Conservation (phyloP, 2,113 vertebrate genomes). For the Sturnus vulgaris region DNA sequence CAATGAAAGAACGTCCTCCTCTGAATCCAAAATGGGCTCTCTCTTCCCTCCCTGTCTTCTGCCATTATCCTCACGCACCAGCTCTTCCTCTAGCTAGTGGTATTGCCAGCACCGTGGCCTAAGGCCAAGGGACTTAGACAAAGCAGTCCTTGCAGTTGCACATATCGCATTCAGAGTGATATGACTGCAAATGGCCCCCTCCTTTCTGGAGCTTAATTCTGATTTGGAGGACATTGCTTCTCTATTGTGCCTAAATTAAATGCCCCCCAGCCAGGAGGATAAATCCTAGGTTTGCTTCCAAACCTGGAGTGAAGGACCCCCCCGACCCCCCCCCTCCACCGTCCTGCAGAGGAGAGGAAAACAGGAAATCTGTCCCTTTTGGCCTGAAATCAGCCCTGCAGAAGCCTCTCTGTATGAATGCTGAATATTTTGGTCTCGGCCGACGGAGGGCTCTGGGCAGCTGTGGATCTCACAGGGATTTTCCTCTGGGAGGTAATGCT, state of each 20-base stretch:
- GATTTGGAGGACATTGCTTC: constrained; percentile 1
- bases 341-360: constrained; percentile 53
- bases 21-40: constrained; percentile 81
- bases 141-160: constrained; percentile 72
- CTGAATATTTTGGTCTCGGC: constrained; percentile 45
- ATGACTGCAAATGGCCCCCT: constrained; percentile 63
- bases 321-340: background rate
- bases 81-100: constrained; percentile 72
- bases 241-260: constrained; percentile 28
- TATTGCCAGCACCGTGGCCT: constrained; percentile 76
- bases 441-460: constrained; percentile 58
- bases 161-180: constrained; percentile 62
- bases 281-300: constrained; percentile 17
- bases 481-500: constrained; percentile 59
- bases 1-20: constrained; percentile 46
- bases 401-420: constrained; percentile 41
- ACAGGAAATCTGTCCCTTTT: constrained; percentile 63
- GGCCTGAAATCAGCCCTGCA: constrained; percentile 54
- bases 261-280: background rate
- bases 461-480: constrained; percentile 62
- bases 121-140: constrained; percentile 78
- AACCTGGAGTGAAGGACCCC: constrained; percentile 14
- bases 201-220: constrained; percentile 40
- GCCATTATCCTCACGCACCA: constrained; percentile 75
- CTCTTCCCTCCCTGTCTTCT: constrained; percentile 68